These are phyloP conservation scores for Eupristina koningsbergeri DNA, from an alignment of 1,140 invertebrate species.

Conservation along the genomic window DNA sequence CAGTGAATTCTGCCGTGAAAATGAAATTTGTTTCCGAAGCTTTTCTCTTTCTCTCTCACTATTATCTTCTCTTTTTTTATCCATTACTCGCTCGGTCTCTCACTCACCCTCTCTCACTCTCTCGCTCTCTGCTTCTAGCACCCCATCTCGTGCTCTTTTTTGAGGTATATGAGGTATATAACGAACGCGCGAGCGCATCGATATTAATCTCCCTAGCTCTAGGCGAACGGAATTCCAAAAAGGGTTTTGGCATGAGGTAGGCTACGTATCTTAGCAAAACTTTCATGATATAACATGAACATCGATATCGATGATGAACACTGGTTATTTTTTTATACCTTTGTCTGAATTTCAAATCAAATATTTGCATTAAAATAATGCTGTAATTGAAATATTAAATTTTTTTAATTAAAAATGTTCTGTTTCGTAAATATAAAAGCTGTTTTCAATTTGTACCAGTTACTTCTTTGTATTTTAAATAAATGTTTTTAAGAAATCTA, in stretches of 20 bases:
- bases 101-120: background rate
- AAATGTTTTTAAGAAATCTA: too few species aligned
- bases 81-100: background rate
- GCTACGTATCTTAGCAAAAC: conserved; percentile 25
- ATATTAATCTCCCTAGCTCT: conserved; percentile 48
- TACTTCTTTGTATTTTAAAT: too few species aligned
- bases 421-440: background rate
- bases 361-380: background rate
- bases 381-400: too few species aligned
- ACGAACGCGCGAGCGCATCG: conserved; percentile 28
- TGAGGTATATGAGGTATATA: conserved; percentile 15
- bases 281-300: conserved; percentile 18
- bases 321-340: background rate
- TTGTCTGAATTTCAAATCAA: background rate
- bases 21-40: conserved; percentile 48
- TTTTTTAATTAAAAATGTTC: background rate
- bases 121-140: background rate
- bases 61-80: background rate
- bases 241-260: background rate
- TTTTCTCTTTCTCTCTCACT: background rate
- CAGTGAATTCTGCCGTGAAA: conserved; percentile 30
- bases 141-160: background rate
- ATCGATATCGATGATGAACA: background rate
- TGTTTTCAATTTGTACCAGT: too few species aligned
- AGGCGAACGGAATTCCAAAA: conserved; percentile 47